A percentile compares a stretch with the other conserved stretches of the same genome.
Evolutionary conservation across 2,113 vertebrate species (phyloP).

Genomic region (Narcine bancroftii): DNA sequence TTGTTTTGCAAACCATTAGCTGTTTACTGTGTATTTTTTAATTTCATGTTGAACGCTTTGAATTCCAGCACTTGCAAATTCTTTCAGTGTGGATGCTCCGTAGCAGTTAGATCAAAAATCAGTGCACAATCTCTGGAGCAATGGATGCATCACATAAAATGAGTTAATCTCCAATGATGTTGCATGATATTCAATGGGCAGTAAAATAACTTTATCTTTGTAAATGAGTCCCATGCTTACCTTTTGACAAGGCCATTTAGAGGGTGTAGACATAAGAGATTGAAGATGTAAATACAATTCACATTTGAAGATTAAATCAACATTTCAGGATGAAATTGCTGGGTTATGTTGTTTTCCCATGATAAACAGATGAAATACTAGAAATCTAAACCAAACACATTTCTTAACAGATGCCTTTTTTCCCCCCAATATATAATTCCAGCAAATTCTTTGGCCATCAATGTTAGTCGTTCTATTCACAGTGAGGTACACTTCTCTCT

Average conservation of each 20-base stretch:
- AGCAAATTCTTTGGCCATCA: background rate
- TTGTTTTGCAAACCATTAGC: background rate
- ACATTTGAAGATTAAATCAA: background rate
- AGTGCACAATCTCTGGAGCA: background rate
- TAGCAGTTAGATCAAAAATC: background rate
- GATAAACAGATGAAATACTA: background rate
- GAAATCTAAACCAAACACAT: background rate
- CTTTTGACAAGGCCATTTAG: slow-evolving; percentile 9
- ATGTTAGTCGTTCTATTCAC: background rate
- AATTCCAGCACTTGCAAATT: slow-evolving; percentile 4
- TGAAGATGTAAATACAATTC: background rate
- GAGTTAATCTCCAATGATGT: slow-evolving; percentile 12
- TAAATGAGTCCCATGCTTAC: background rate
- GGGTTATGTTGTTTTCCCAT: background rate
- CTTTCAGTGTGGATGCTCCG: background rate
- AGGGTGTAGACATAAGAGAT: background rate
- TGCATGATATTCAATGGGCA: background rate
- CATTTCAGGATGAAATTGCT: background rate
- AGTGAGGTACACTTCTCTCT: background rate
- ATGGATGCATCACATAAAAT: background rate
- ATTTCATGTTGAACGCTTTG: background rate
- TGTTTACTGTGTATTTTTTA: background rate
- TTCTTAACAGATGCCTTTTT: background rate
- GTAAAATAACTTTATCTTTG: background rate
- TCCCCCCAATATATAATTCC: background rate